Percentiles rank a stretch among this genome's conserved stretches.
These are phyloP conservation scores for Halichondria panicea DNA, from an alignment of 37 sponge, comb jelly and placozoan genomes.

Conservation along the genomic window DNA sequence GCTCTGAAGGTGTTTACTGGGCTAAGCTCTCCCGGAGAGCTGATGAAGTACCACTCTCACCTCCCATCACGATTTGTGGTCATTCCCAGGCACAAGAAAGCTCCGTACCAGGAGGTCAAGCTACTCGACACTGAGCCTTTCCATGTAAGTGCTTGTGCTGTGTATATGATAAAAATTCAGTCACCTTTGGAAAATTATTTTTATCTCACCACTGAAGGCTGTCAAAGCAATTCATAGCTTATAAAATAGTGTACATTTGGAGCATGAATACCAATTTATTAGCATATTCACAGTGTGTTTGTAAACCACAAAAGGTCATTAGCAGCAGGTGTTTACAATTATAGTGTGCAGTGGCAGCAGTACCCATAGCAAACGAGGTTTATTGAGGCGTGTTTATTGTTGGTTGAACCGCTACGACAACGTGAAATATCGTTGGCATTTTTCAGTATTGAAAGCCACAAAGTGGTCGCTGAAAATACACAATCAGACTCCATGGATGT, in stretches of 20 bases:
- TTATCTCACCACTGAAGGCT: not conserved
- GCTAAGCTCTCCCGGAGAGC: conserved; percentile 53
- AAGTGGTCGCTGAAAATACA: not conserved
- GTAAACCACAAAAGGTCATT: no score
- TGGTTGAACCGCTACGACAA: no score
- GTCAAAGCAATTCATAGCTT: no score
- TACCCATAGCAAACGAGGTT: no score
- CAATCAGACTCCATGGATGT: no score
- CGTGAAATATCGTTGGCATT: no score
- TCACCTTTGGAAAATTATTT: not conserved
- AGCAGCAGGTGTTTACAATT: no score
- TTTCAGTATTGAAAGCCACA: not conserved
- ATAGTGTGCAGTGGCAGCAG: no score
- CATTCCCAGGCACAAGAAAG: conserved; percentile 69
- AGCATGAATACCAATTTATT: no score
- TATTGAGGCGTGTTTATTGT: no score
- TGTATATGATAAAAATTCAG: not conserved
- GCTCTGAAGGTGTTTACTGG: conserved; percentile 38
- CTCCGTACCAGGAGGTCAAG: conserved; percentile 47
- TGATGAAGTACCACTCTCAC: conserved; percentile 47
- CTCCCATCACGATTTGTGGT: conserved; percentile 79
- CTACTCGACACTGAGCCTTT: conserved; percentile 79
- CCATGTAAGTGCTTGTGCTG: conserved; percentile 50
- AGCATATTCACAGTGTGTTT: no score
- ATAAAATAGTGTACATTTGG: no score